Evolutionary conservation across 2,113 vertebrate genomes (phyloP), one percentile per base, ranked within the genome.

Genomic region (Indicator indicator): DNA sequence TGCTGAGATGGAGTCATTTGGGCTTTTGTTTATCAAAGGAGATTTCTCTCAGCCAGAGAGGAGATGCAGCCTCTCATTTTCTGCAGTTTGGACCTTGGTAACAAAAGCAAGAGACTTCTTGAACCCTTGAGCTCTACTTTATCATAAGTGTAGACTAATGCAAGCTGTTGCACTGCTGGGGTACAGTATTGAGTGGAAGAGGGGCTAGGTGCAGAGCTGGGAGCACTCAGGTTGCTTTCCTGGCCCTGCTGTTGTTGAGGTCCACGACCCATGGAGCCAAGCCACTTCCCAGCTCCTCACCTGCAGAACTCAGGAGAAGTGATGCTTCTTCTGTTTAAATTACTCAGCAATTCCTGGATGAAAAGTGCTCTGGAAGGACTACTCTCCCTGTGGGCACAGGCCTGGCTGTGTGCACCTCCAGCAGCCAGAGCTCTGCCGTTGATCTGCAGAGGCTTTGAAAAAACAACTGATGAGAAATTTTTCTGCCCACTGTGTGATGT

Each of bases 401-500:
- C n/a, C 54, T 33, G 82, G 58, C 62, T 3, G 0, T 27, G 36
- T 17, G 40, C 27, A 32, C 70, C 70, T 71, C 52, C 3, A 2
- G 59, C 65, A 16, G 38, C 50, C 69, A 52, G 95, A 97, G 95
- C 96, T 83, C 96, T 97, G 95, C 95, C 88, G 52, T 48, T 94
- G 83, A 93, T 96, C 95, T 79, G 4, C 71, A 12, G 18, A 78
- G 65, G 94, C 95, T 97, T 95, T 95, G 93, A 94, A 26, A 36
- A 89, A 92, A 91, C 60, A 95, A 75, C 97, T 95, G 94, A 63
- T 89, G 89, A 94, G 90, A 95, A 80, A 73, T 95, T 95, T 77
- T 90, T 95, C 85, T 97, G 95, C 95, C 59, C 28, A 2, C 94
- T 92, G 91, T 48, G 6, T 94, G 93, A 89, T 79, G 83, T 86